Percentiles rank a stretch among this genome's conserved stretches.
phyloP scores from a whole-genome alignment of 2,888 invertebrate genomes.

The Cephonodes hylas region DNA sequence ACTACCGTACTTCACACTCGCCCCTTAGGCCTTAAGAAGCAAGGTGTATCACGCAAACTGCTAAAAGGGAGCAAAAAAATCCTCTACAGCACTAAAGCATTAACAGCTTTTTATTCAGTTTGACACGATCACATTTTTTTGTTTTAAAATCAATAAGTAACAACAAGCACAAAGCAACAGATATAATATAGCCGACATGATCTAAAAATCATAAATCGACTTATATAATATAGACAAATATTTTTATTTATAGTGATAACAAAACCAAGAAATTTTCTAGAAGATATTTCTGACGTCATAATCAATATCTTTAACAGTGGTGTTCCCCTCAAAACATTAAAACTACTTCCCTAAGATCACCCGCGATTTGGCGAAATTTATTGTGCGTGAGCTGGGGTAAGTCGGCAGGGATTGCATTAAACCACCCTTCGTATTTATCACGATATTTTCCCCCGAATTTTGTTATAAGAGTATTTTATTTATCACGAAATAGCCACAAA shows the following conservation, averaged over 20 bases:
- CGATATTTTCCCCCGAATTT: neutral
- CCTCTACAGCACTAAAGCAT: no score
- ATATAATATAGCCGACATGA: no score
- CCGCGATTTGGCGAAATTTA: neutral
- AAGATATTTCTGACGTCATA: neutral
- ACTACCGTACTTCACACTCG: no score
- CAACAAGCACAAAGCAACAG: no score
- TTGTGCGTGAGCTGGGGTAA: neutral
- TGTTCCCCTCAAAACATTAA: slow-evolving; percentile 2
- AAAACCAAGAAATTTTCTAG: neutral
- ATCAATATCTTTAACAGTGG: neutral
- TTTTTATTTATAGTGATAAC: neutral
- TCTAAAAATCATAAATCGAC: no score
- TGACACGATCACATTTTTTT: no score
- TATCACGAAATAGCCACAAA: neutral
- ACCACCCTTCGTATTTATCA: neutral
- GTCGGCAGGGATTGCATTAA: neutral
- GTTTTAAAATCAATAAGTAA: no score
- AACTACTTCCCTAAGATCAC: neutral
- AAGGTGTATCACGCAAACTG: no score
- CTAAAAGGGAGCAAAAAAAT: no score
- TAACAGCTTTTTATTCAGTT: no score
- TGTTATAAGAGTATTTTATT: neutral
- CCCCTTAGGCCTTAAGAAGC: no score
- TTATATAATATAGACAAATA: neutral